Evolutionary conservation across 1,140 invertebrate genomes (phyloP), one percentile per base, ranked within the genome.

Genomic region (Bombus impatiens): DNA sequence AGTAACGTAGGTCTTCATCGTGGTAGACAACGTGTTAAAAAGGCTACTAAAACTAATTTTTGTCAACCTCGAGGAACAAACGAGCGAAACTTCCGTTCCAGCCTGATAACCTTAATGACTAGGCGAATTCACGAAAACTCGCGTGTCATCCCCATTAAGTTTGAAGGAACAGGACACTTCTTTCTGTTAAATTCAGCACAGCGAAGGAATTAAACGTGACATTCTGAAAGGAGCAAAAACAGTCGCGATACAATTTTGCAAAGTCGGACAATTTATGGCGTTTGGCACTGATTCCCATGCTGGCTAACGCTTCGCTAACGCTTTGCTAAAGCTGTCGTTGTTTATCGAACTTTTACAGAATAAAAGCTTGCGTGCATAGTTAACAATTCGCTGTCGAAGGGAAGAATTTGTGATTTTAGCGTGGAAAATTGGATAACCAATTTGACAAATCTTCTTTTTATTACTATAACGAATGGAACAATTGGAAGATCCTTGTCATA

Each of bases 231-330:
- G 40, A 44, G 53, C 47, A 42, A 78, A 77, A 83, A 67, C n/a
- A 74, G 22, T 13, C 3, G 37, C 44, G 28, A 35, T 28, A n/a
- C 32, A n/a, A 42, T 65, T 62, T 70, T 53, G 53, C 83, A 18
- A 84, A 84, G 83, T 84, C 83, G 77, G 68, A 79, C 77, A 35
- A 25, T 79, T 72, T 62, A 80, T 28, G 82, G 75, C 67, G 77
- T 84, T 84, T 84, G 83, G 83, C 83, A 84, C 83, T 84, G 83
- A 84, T 84, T 79, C 68, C 77, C 78, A 84, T 71, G 53, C 76
- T 84, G 75, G 82, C 47, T 53, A 53, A 70, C 74, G n/a, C n/a
- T 47, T 53, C 1, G 37, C 13, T 25, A 25, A 70, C 74, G 42
- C n/a, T 47, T 53, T 3, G 37, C 13, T 25, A 25, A 37, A 47